Conservation (phyloP, 2,797 vertebrate species). For the Sorex maritimensis region DNA sequence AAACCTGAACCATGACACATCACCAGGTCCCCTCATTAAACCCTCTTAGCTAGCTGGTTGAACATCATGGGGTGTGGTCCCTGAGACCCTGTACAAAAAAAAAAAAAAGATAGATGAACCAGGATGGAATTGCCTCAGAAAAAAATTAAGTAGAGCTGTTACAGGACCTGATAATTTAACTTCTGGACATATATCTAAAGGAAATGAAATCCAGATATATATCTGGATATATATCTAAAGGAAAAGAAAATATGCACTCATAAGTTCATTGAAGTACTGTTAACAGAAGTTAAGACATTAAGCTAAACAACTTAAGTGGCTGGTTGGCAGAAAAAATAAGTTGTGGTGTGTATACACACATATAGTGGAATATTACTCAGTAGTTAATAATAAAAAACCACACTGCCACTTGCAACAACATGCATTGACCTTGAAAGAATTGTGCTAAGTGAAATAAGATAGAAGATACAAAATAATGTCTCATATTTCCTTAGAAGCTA, state of each 20-base stretch:
- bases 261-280: background rate
- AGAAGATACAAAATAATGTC: background rate
- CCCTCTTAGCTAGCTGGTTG: too few species aligned
- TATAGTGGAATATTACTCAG: background rate
- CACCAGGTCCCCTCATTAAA: too few species aligned
- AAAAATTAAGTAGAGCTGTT: background rate
- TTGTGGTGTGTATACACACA: background rate
- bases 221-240: background rate
- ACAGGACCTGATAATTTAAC: background rate
- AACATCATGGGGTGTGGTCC: too few species aligned
- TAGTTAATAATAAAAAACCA: conserved; percentile 11
- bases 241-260: background rate
- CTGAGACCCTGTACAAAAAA: background rate
- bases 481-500: background rate
- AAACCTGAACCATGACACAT: too few species aligned
- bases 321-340: background rate
- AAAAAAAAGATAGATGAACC: background rate
- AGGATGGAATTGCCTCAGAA: background rate
- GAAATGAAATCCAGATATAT: background rate
- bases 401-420: background rate
- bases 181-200: background rate
- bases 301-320: too few species aligned
- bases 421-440: background rate
- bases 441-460: background rate
- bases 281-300: background rate